These are phyloP conservation scores for Fratercula arctica DNA, from an alignment of 2,797 vertebrate species.

Conservation along the genomic window DNA sequence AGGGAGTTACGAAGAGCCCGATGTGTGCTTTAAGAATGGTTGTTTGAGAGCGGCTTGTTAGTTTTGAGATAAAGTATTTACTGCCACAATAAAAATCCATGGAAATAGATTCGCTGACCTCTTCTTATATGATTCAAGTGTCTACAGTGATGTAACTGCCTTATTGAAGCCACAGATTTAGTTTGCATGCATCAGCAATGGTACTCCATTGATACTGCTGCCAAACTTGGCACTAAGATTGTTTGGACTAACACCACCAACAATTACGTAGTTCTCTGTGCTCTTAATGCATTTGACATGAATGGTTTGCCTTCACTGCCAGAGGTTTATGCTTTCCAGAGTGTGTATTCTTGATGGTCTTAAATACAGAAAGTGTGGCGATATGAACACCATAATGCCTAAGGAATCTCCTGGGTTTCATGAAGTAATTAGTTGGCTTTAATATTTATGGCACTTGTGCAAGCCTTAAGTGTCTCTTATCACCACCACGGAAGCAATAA, in stretches of 20 bases:
- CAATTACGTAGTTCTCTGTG: background rate
- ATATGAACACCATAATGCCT: background rate
- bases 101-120: background rate
- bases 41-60: background rate
- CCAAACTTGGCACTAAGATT: background rate
- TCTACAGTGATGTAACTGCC: background rate
- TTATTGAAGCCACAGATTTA: background rate
- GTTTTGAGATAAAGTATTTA: background rate
- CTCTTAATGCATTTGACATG: background rate
- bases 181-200: background rate
- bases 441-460: background rate
- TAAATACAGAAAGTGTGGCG: background rate
- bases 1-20: background rate
- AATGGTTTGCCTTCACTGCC: background rate
- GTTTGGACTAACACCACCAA: background rate
- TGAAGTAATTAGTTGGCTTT: background rate
- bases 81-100: background rate
- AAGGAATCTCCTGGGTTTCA: background rate
- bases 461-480: background rate
- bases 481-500: background rate
- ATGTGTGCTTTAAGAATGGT: background rate
- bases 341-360: background rate
- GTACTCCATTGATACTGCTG: background rate
- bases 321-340: background rate
- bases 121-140: background rate